These are phyloP conservation scores for Mustelus asterias DNA, from an alignment of 2,113 vertebrate species.

Conservation along the genomic window DNA sequence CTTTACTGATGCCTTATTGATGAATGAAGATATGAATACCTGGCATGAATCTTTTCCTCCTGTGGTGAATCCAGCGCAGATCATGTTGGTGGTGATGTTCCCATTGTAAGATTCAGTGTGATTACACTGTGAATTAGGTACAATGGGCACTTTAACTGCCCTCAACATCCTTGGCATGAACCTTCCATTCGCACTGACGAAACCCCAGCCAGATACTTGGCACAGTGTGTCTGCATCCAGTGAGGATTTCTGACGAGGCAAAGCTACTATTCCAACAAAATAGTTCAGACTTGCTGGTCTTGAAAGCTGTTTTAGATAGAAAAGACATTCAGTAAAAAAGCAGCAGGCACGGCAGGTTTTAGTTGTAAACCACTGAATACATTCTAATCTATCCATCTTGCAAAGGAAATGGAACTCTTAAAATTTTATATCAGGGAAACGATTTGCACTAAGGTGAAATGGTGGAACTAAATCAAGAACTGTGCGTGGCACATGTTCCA, in stretches of 20 bases:
- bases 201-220: conserved; percentile 69
- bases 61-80: conserved; percentile 60
- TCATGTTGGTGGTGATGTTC: conserved; percentile 63
- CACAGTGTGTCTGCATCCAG: conserved; percentile 56
- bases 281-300: conserved; percentile 54
- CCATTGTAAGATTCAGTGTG: conserved; percentile 56
- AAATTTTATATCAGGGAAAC: background rate
- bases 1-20: background rate
- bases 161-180: conserved; percentile 54
- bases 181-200: conserved; percentile 49
- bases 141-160: conserved; percentile 61
- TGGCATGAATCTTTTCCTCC: conserved; percentile 68
- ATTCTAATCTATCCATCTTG: background rate
- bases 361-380: background rate
- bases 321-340: background rate
- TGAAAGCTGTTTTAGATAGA: conserved; percentile 51
- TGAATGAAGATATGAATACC: conserved; percentile 45
- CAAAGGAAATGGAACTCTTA: background rate
- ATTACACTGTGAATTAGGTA: conserved; percentile 57
- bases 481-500: background rate
- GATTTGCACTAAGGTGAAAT: background rate
- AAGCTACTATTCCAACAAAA: conserved; percentile 56
- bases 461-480: background rate
- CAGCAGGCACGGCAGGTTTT: too few species aligned
- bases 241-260: conserved; percentile 52